These are phyloP conservation scores for Lepidurus arcticus DNA, from an alignment of 1,140 invertebrate species.

Conservation along the genomic window DNA sequence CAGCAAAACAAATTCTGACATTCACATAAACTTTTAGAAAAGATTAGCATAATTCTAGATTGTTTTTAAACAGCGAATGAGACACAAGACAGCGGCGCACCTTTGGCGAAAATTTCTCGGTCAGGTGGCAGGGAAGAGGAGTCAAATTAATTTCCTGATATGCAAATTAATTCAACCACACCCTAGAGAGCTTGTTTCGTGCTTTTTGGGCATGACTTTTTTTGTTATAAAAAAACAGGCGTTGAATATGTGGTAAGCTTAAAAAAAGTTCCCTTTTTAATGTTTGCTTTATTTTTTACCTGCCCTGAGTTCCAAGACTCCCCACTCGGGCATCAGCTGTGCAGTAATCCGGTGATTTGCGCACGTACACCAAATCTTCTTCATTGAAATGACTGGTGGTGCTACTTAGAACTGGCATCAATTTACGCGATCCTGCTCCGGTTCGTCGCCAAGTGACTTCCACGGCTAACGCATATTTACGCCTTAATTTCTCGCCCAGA, in stretches of 20 bases:
- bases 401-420: conserved; percentile 36
- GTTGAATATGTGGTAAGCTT: not conserved
- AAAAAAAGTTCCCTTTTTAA: conserved; percentile 13
- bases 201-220: conserved; percentile 14
- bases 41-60: not conserved
- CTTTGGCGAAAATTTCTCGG: conserved; percentile 13
- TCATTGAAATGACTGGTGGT: conserved; percentile 40
- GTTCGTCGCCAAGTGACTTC: conserved; percentile 37
- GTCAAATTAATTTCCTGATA: conserved; percentile 20
- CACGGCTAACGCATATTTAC: conserved; percentile 39
- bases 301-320: conserved; percentile 57
- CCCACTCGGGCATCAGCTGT: conserved; percentile 49
- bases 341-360: conserved; percentile 53
- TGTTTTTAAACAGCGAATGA: not conserved
- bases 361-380: conserved; percentile 49
- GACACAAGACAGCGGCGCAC: conserved; percentile 16
- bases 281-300: conserved; percentile 44
- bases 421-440: conserved; percentile 33
- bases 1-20: too few relatives aligned
- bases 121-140: conserved; percentile 16
- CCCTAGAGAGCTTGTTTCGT: conserved; percentile 26
- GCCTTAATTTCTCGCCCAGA: conserved; percentile 26
- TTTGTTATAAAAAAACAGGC: conserved; percentile 34
- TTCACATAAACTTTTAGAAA: not conserved
- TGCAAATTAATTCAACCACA: not conserved